These are phyloP conservation scores for Sturmia bella DNA, from an alignment of 2,888 invertebrate species.

Conservation along the genomic window DNA sequence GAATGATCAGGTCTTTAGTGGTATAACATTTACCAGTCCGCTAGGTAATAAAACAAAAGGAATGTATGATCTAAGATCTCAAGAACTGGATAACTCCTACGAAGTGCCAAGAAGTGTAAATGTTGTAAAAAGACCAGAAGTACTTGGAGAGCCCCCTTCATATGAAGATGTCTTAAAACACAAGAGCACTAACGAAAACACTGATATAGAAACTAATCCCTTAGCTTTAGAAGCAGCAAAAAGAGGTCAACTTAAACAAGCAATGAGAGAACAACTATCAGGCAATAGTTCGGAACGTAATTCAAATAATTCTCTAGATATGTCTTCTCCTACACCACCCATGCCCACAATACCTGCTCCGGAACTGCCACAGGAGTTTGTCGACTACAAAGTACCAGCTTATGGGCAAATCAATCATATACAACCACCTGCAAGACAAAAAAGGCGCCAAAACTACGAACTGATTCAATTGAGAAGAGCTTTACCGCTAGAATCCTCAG, in stretches of 20 bases:
- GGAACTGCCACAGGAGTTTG: constrained; percentile 72
- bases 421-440: constrained; percentile 76
- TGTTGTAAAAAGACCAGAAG: constrained; percentile 68
- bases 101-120: constrained; percentile 78
- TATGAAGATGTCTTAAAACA: constrained; percentile 78
- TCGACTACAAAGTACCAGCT: constrained; percentile 69
- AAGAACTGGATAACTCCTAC: constrained; percentile 75
- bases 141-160: constrained; percentile 75
- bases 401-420: constrained; percentile 75
- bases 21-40: constrained; percentile 81
- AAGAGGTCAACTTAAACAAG: constrained; percentile 64
- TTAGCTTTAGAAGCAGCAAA: constrained; percentile 73
- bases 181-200: constrained; percentile 44
- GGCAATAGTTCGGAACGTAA: constrained; percentile 69
- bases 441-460: constrained; percentile 78
- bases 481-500: constrained; percentile 1
- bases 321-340: constrained; percentile 74
- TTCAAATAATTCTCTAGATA: constrained; percentile 72
- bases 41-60: constrained; percentile 77
- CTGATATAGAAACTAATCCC: constrained; percentile 71
- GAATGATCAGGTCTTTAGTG: constrained; percentile 79
- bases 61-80: constrained; percentile 73
- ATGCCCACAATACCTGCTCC: constrained; percentile 81
- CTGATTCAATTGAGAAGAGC: constrained; percentile 76
- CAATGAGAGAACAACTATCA: constrained; percentile 55